phyloP scores from a whole-genome alignment of 1,140 invertebrate species.

The Pomacea maculata region DNA sequence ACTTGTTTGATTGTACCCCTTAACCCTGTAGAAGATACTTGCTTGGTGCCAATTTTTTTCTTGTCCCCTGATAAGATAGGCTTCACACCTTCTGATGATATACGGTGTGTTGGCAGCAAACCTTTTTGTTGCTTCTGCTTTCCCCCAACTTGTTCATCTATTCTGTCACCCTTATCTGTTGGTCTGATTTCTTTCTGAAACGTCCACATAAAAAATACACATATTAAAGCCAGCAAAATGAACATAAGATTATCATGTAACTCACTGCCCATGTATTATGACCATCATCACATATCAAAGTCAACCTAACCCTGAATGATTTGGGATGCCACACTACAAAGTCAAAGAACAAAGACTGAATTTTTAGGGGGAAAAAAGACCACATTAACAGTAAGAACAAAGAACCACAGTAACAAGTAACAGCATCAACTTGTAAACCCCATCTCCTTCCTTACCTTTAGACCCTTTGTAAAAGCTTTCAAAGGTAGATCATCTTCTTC shows the following conservation, averaged over 20 bases:
- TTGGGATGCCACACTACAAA: not conserved
- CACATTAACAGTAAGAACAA: not conserved
- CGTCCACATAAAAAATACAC: not conserved
- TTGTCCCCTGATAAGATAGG: slow-evolving; percentile 8
- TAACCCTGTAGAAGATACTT: not conserved
- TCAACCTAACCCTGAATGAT: no score
- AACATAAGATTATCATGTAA: not conserved
- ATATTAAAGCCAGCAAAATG: no score
- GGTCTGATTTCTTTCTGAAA: slow-evolving; percentile 1
- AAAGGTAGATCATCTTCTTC: slow-evolving; percentile 21
- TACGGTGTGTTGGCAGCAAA: not conserved
- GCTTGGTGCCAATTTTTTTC: not conserved
- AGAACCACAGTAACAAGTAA: not conserved
- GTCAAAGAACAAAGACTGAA: not conserved
- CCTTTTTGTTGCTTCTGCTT: slow-evolving; percentile 19
- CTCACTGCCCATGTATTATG: not conserved
- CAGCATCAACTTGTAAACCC: not conserved
- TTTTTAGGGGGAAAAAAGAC: not conserved
- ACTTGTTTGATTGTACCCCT: not conserved
- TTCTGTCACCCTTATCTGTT: slow-evolving; percentile 21
- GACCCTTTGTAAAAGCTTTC: slow-evolving; percentile 3
- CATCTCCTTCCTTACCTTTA: slow-evolving; percentile 1
- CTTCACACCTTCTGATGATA: not conserved
- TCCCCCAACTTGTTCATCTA: slow-evolving; percentile 5
- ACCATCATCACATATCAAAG: not conserved